Evolutionary conservation across 2,888 invertebrate genomes (phyloP).

Genomic region (Leptura quadrifasciata): DNA sequence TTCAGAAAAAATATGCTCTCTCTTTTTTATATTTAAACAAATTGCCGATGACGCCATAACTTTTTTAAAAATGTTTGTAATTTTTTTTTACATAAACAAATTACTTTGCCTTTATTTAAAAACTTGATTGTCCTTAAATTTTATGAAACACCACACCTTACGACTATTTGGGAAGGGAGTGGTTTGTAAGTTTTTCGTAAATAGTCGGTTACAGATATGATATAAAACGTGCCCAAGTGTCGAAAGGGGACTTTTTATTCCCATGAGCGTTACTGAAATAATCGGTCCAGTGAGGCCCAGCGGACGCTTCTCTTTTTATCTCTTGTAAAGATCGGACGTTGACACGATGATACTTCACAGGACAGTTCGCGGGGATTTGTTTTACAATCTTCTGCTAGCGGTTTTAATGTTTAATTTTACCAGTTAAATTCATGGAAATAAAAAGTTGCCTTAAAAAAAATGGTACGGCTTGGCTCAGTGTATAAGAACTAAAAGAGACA

Average conservation of each 20-base stretch:
- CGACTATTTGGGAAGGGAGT: background rate
- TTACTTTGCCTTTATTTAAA: no score
- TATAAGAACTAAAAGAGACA: no score
- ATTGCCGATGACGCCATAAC: no score
- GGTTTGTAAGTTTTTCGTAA: slow-evolving; percentile 4
- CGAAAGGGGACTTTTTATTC: background rate
- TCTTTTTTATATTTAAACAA: no score
- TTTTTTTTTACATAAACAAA: no score
- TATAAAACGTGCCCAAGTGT: slow-evolving; percentile 9
- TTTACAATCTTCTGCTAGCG: background rate
- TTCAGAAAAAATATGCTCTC: no score
- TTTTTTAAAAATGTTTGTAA: no score
- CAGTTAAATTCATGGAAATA: no score
- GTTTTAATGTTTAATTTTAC: background rate
- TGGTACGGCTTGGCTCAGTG: no score
- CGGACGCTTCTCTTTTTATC: background rate
- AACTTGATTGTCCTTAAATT: no score
- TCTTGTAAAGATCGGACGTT: slow-evolving; percentile 5
- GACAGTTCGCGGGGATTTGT: background rate
- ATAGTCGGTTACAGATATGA: background rate
- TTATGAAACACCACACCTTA: background rate
- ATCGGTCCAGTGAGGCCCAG: slow-evolving; percentile 11
- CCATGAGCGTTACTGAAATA: background rate
- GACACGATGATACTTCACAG: slow-evolving; percentile 3
- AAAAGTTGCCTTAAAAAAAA: no score